phyloP scores from a whole-genome alignment of 2,113 vertebrate species.

The Sisor rabdophorus region DNA sequence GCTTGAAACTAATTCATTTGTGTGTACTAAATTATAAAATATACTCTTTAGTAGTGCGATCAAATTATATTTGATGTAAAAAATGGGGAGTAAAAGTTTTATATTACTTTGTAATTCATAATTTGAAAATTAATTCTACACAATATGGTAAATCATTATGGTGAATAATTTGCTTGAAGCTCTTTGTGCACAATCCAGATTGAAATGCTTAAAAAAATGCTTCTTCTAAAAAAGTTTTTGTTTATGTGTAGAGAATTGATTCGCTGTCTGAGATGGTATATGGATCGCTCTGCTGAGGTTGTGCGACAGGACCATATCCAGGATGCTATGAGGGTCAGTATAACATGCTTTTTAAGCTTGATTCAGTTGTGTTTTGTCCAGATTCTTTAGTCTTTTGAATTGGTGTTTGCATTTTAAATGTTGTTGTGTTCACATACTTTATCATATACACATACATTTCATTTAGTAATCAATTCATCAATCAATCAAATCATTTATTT shows the following conservation, averaged over 20 bases:
- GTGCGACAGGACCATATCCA: constrained; percentile 95
- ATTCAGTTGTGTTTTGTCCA: too few relatives aligned
- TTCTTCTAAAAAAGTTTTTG: neutral
- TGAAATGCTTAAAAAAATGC: neutral
- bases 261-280: constrained; percentile 96
- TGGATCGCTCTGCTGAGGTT: constrained; percentile 94
- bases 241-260: constrained; percentile 84
- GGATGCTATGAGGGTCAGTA: constrained; percentile 85
- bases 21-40: neutral
- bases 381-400: too few relatives aligned
- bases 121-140: neutral
- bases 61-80: neutral
- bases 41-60: neutral
- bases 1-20: too few relatives aligned
- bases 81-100: neutral
- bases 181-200: neutral
- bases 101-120: neutral
- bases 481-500: too few relatives aligned
- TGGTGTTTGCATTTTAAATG: too few relatives aligned
- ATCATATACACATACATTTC: too few relatives aligned
- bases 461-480: too few relatives aligned
- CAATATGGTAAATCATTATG: too few relatives aligned
- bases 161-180: neutral
- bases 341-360: too few relatives aligned
- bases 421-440: too few relatives aligned